Evolutionary conservation across 2,797 vertebrate genomes (phyloP).

Genomic region (Syngnathus rostellatus): DNA sequence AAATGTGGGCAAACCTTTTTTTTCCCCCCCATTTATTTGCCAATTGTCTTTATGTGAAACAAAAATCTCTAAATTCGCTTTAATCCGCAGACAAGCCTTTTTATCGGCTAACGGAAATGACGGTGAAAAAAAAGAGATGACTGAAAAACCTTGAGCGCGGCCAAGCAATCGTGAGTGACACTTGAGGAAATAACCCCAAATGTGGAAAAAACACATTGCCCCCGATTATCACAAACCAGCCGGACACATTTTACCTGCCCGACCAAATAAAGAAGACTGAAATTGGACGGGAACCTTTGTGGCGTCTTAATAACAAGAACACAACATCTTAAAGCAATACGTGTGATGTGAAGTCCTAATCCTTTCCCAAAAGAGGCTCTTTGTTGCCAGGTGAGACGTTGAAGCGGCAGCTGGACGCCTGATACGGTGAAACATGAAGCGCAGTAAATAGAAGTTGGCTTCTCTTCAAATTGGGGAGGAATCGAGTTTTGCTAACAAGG

Average conservation of each 20-base stretch:
- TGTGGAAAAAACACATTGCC: background rate
- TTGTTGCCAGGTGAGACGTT: background rate
- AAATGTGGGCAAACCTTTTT: too few species aligned
- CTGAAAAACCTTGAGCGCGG: too few species aligned
- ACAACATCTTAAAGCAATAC: conserved; percentile 4
- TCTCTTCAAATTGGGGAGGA: conserved; percentile 4
- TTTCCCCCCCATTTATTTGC: too few species aligned
- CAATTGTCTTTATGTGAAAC: too few species aligned
- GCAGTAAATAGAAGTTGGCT: conserved; percentile 2
- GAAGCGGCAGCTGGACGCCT: conserved; percentile 1
- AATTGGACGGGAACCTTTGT: background rate
- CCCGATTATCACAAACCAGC: conserved; percentile 5
- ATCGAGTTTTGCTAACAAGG: background rate
- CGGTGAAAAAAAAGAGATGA: too few species aligned
- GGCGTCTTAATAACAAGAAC: background rate
- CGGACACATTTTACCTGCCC: conserved; percentile 5
- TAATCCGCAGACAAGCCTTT: too few species aligned
- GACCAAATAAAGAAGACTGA: conserved; percentile 1
- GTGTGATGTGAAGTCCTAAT: conserved; percentile 1
- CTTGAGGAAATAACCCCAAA: conserved; percentile 6
- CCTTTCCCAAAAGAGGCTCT: conserved; percentile 4
- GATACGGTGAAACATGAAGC: background rate
- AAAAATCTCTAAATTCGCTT: too few species aligned
- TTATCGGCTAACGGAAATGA: too few species aligned
- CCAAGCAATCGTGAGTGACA: background rate